phyloP scores from a whole-genome alignment of 2,113 vertebrate species.

The Ophthalmolycus amberensis region DNA sequence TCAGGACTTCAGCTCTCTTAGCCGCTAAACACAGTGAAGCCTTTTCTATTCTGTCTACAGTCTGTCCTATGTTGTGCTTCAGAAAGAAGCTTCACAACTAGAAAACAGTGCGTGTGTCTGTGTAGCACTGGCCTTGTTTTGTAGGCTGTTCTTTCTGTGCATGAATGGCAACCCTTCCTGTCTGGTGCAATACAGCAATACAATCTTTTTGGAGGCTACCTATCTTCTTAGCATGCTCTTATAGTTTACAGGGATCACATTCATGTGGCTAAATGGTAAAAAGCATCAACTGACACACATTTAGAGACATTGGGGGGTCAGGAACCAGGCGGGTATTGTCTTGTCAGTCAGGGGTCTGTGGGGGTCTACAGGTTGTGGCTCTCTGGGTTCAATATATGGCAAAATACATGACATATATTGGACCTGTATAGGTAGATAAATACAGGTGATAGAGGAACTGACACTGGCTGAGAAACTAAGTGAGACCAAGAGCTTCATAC shows the following conservation, averaged over 20 bases:
- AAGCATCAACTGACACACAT: slow-evolving; percentile 3
- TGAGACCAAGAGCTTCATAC: neutral
- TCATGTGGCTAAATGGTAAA: neutral
- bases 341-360: slow-evolving; percentile 7
- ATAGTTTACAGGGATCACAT: neutral
- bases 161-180: neutral
- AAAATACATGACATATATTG: slow-evolving; percentile 11
- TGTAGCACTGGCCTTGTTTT: neutral
- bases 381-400: neutral
- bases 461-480: neutral
- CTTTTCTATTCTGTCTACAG: neutral
- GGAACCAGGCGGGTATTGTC: slow-evolving; percentile 21
- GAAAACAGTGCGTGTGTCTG: too few species aligned
- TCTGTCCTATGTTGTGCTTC: neutral
- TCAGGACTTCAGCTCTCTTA: neutral
- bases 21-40: neutral
- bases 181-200: neutral
- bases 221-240: neutral
- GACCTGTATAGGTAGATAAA: slow-evolving; percentile 6
- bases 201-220: too few species aligned
- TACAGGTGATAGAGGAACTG: slow-evolving; percentile 7
- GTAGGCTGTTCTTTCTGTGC: neutral
- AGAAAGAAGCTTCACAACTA: neutral
- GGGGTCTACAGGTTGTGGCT: slow-evolving; percentile 21
- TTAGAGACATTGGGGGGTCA: slow-evolving; percentile 7